phyloP scores from a whole-genome alignment of 2,113 vertebrate species.

The Pyrgilauda ruficollis region DNA sequence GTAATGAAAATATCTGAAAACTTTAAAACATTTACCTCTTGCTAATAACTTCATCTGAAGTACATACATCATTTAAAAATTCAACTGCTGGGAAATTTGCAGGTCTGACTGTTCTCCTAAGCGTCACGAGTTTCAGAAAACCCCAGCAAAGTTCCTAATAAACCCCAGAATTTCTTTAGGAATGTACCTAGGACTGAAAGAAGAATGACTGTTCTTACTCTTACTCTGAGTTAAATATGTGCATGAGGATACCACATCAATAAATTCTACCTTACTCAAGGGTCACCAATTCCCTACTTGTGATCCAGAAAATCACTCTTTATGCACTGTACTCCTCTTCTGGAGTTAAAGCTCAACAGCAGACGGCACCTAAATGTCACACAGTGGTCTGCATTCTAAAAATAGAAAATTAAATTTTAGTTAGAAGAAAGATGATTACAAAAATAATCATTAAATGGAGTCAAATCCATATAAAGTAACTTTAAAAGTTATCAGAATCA shows the following conservation, averaged over 20 bases:
- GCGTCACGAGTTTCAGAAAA: background rate
- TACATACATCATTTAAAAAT: background rate
- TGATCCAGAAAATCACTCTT: background rate
- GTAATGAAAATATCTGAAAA: background rate
- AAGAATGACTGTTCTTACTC: background rate
- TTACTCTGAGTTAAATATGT: background rate
- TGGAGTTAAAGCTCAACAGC: background rate
- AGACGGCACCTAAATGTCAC: conserved; percentile 12
- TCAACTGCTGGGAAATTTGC: background rate
- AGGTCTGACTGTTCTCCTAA: background rate
- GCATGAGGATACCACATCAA: background rate
- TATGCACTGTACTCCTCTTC: background rate
- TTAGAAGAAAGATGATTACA: background rate
- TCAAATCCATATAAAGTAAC: background rate
- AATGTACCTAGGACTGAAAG: background rate
- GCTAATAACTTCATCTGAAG: background rate
- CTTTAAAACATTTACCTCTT: background rate
- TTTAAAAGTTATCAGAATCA: background rate
- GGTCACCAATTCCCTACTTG: background rate
- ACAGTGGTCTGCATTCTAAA: background rate
- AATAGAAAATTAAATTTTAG: background rate
- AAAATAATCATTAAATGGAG: background rate
- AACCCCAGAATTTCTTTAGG: background rate
- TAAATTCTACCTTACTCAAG: background rate
- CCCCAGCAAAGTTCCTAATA: background rate